phyloP scores from a whole-genome alignment of 2,797 vertebrate genomes.

The Syngnathus rostellatus region DNA sequence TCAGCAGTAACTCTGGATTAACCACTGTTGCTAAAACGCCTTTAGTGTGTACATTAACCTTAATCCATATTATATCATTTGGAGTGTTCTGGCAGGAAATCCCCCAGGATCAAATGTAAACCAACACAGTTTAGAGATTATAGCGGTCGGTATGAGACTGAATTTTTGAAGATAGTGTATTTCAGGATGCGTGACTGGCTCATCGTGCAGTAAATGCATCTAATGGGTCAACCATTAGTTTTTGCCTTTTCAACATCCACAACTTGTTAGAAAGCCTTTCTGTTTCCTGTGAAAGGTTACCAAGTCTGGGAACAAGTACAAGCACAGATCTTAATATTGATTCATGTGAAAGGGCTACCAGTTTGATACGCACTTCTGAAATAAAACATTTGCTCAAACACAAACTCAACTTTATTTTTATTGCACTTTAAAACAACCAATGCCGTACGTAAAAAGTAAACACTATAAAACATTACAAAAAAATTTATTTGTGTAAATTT shows the following conservation, averaged over 20 bases:
- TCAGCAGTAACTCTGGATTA: not conserved
- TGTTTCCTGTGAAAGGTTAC: constrained; percentile 5
- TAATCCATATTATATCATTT: not conserved
- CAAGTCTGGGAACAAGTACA: constrained; percentile 28
- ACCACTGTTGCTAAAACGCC: not conserved
- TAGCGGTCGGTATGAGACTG: too few relatives aligned
- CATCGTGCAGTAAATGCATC: not conserved
- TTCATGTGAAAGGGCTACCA: not conserved
- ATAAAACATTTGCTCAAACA: too few relatives aligned
- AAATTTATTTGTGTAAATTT: too few relatives aligned
- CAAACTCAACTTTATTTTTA: not conserved
- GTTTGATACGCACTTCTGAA: too few relatives aligned
- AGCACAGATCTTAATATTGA: constrained; percentile 18
- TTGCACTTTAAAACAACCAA: not conserved
- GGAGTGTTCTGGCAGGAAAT: not conserved
- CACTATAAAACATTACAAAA: too few relatives aligned
- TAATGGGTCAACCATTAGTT: not conserved
- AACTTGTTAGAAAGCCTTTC: not conserved
- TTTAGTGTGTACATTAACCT: not conserved
- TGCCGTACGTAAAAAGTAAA: not conserved
- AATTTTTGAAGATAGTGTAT: not conserved
- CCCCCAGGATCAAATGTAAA: not conserved
- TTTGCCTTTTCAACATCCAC: not conserved
- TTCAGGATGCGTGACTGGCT: not conserved
- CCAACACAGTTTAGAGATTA: not conserved